A percentile compares a stretch with the other conserved stretches of the same genome.
Evolutionary conservation across 1,140 invertebrate species (phyloP).

Genomic region (Procambarus clarkii): DNA sequence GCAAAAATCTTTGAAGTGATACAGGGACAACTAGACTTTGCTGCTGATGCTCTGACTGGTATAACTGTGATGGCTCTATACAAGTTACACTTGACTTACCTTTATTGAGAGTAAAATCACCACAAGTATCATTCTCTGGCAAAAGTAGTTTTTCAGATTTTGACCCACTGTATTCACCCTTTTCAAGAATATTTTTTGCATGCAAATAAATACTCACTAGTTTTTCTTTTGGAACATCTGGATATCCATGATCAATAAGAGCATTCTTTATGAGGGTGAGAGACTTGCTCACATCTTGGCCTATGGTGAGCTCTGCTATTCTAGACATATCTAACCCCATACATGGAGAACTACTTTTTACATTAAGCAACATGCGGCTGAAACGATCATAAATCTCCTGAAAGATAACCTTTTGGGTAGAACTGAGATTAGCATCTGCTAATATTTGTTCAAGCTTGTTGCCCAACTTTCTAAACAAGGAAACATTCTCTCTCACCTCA

Average conservation of each 20-base stretch:
- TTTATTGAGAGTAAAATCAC: not conserved
- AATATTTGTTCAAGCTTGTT: not conserved
- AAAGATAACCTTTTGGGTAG: conserved; percentile 18
- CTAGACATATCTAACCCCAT: not conserved
- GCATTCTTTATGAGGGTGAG: not conserved
- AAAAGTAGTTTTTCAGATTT: too few relatives aligned
- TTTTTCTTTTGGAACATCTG: not conserved
- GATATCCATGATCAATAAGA: not conserved
- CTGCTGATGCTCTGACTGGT: not conserved
- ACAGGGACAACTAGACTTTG: not conserved
- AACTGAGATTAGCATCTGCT: not conserved
- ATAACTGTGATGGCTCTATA: not conserved
- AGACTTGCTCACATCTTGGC: not conserved
- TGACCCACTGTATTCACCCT: not conserved
- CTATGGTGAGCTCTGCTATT: not conserved
- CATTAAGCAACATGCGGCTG: not conserved
- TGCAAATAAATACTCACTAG: not conserved
- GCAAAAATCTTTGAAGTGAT: not conserved
- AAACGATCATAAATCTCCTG: conserved; percentile 1
- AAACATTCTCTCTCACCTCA: not conserved
- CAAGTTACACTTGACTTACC: not conserved
- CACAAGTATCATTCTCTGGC: too few relatives aligned
- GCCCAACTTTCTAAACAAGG: not conserved
- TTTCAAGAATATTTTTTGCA: not conserved
- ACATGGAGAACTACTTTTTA: not conserved